phyloP scores from a whole-genome alignment of 2,113 vertebrate genomes.

The Polypterus senegalus region DNA sequence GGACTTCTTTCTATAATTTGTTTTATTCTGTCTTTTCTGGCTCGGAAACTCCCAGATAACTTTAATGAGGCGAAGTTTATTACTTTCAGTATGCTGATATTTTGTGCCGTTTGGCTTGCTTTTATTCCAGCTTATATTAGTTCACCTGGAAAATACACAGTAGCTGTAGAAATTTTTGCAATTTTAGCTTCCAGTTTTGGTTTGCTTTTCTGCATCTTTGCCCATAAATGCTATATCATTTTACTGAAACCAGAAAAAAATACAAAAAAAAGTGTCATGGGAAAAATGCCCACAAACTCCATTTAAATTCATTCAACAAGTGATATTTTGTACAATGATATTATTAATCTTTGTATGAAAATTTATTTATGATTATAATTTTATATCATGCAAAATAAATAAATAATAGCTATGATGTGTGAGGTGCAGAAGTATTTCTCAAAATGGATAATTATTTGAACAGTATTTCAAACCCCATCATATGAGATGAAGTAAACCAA shows the following conservation, averaged over 20 bases:
- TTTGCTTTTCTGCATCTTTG: constrained; percentile 9
- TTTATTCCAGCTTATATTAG: constrained; percentile 19
- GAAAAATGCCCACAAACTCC: not conserved
- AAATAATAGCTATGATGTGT: too few species aligned
- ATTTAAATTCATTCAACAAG: too few species aligned
- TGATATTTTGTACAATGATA: too few species aligned
- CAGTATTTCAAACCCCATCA: too few species aligned
- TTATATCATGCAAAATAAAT: too few species aligned
- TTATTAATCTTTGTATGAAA: too few species aligned
- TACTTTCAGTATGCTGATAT: constrained; percentile 19
- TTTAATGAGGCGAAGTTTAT: constrained; percentile 23
- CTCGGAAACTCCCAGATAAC: constrained; percentile 15
- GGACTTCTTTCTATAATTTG: constrained; percentile 16
- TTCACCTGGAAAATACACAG: constrained; percentile 16
- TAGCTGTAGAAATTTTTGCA: constrained; percentile 18
- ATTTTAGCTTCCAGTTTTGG: constrained; percentile 16
- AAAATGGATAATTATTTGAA: too few species aligned
- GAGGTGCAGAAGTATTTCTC: too few species aligned
- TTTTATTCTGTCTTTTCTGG: constrained; percentile 17
- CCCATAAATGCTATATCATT: constrained; percentile 8
- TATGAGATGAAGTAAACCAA: too few species aligned
- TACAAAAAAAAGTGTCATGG: constrained; percentile 6
- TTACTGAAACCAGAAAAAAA: constrained; percentile 6
- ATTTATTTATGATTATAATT: too few species aligned
- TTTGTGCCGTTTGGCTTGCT: constrained; percentile 14